Percentiles rank a stretch among this genome's conserved stretches.
phyloP scores from a whole-genome alignment of 2,113 vertebrate genomes.

The Menura novaehollandiae region DNA sequence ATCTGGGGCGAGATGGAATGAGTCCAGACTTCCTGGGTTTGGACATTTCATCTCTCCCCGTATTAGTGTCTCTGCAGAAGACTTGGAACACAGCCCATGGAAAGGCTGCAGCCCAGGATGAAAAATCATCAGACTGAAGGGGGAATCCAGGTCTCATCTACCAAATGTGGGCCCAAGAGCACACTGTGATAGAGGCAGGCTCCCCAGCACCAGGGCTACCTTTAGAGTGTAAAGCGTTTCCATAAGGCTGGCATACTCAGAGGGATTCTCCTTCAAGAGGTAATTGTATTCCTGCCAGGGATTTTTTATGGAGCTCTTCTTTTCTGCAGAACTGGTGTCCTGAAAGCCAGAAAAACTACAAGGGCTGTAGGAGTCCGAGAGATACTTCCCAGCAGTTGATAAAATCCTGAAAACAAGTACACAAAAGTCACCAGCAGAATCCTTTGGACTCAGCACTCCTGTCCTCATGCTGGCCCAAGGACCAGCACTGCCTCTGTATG shows the following conservation, averaged over 20 bases:
- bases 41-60: neutral
- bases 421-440: neutral
- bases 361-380: constrained; percentile 92
- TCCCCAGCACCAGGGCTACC: constrained; percentile 67
- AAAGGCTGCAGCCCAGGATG: neutral
- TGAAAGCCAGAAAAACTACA: constrained; percentile 89
- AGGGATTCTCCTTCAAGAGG: constrained; percentile 84
- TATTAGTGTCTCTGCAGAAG: neutral
- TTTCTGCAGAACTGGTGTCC: constrained; percentile 80
- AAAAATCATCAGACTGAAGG: neutral
- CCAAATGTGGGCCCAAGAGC: neutral
- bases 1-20: neutral
- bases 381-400: constrained; percentile 86
- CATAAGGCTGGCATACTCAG: constrained; percentile 87
- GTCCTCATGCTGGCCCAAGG: neutral
- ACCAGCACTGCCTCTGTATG: neutral
- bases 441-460: neutral
- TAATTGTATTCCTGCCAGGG: constrained; percentile 98
- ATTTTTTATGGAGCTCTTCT: constrained; percentile 81
- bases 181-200: neutral
- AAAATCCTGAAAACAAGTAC: constrained; percentile 81
- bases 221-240: constrained; percentile 92
- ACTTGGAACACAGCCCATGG: neutral
- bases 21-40: neutral
- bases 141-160: neutral